Base-by-base conservation (phyloP, 2,113 vertebrate species). In the Cololabis saira region DNA sequence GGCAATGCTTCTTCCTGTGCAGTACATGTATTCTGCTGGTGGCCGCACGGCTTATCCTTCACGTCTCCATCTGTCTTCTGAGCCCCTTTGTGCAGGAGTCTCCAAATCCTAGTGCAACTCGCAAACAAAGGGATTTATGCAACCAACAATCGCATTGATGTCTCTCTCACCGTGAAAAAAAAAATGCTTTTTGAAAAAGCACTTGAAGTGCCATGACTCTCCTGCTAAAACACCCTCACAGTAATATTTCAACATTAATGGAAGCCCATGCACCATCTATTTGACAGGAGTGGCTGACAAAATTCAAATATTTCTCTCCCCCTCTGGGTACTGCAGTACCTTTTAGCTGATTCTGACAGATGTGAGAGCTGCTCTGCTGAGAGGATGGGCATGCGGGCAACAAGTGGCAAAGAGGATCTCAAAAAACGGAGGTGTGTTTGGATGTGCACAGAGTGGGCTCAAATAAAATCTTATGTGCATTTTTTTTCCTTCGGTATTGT, bases 61-160 rank as follows among this genome's bases (percentile, higher is more conserved):
- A 48, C 59, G 22, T 80, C 71, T 77, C 76, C 53, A 60, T 78
- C 67, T 78, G 69, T 70, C 57, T 76, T 30, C 24, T 58, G 37
- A 12, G 42, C n/a, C 70, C 57, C 58, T 82, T 75, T 77, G 72
- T 50, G 45, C 57, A 18, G 9, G 10, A 58, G 63, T 78, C 59
- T 58, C 72, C 51, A 44, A 45, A 53, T 76, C 55, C 66, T 65
- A 50, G 18, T 21, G 61, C 75, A 75, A 75, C 33, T 44, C 57
- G 57, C 47, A 76, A 74, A 52, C 75, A 56, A 66, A 70, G 45
- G 55, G 30, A 42, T 50, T 51, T 43, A 19, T 17, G 21, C 59
- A 65, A 65, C 71, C 47, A 64, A 63, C 42, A 71, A 67, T 48
- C 64, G 18, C 16, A 42, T 16, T 41, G 40, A 71, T 75, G 37